Evolutionary conservation across 2,797 vertebrate species (phyloP), one percentile per base, ranked within the genome.

Genomic region (Acanthis flammea): DNA sequence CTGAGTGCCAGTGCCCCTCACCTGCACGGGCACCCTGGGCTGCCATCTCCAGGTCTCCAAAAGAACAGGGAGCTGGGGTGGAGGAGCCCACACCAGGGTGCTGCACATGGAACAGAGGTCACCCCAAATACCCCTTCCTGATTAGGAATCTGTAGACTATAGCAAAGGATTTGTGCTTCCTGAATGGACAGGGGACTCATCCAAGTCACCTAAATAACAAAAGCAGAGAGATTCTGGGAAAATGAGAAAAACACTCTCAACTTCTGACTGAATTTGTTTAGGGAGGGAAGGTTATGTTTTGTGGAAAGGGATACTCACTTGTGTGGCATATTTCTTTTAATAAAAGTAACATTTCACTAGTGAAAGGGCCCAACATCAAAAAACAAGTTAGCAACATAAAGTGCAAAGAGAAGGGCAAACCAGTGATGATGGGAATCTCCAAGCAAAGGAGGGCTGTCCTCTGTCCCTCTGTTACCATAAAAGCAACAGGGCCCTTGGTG

Each of bases 391-490:
- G 25, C 42, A 68, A 18, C 14, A 33, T 13, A 6, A 50, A 54
- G 28, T 13, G 15, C 39, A 37, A 14, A 47, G 68, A 67, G 58
- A 74, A 58, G 12, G 58, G 30, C 57, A 25, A 57, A 62, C 17
- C 15, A 25, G 15, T 4, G 28, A 19, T 16, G 27, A 21, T 16
- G 30, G 19, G 12, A 18, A 31, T 23, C 30, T 44, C 25, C 42
- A 6, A 55, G 55, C 30, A 30, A 5, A 51, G 16, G 19, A 75
- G 22, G 4, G 41, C 8, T 51, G 47, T 44, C 30, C 19, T 9
- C 0, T 33, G 22, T 51, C 28, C 37, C 15, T 44, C 67, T 4
- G 3, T 54, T 48, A 48, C 12, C 2, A 1, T 0, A 18, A 24
- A 16, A 60, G 44, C 25, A 33, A 4, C 9, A 8, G 4, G 9